Conservation (phyloP, 2,113 vertebrate genomes). For the Paralichthys olivaceus region DNA sequence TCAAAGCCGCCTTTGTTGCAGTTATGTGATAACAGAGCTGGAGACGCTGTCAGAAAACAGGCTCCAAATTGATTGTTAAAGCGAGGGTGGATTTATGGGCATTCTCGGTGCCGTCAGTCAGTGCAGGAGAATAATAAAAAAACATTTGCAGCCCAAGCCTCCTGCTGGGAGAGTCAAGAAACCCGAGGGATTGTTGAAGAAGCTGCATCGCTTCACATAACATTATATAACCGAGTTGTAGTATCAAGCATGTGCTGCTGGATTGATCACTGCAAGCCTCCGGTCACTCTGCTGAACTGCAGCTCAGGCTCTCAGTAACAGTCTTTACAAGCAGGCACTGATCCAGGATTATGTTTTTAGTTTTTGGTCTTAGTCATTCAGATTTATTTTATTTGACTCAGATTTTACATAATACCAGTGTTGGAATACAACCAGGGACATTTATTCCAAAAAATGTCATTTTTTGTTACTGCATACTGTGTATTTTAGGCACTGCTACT, state of each 20-base stretch:
- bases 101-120: constrained; percentile 7
- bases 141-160: constrained; percentile 11
- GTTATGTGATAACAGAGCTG: constrained; percentile 16
- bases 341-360: neutral
- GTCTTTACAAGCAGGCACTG: neutral
- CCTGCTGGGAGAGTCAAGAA: constrained; percentile 39
- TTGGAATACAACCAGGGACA: neutral
- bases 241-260: constrained; percentile 33
- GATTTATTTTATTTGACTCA: neutral
- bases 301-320: constrained; percentile 12
- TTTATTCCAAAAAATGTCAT: neutral
- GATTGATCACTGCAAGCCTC: constrained; percentile 38
- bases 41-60: constrained; percentile 1
- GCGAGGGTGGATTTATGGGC: constrained; percentile 37
- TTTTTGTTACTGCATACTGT: no score
- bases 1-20: constrained; percentile 42
- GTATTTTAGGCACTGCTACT: no score
- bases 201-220: constrained; percentile 23
- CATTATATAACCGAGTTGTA: constrained; percentile 38
- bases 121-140: neutral
- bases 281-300: constrained; percentile 14
- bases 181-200: constrained; percentile 20
- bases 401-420: no score
- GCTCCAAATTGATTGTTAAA: constrained; percentile 14
- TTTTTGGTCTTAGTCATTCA: neutral